A percentile compares a stretch with the other conserved stretches of the same genome.
phyloP scores from a whole-genome alignment of 2,888 invertebrate genomes.

The Oscheius sp. region DNA sequence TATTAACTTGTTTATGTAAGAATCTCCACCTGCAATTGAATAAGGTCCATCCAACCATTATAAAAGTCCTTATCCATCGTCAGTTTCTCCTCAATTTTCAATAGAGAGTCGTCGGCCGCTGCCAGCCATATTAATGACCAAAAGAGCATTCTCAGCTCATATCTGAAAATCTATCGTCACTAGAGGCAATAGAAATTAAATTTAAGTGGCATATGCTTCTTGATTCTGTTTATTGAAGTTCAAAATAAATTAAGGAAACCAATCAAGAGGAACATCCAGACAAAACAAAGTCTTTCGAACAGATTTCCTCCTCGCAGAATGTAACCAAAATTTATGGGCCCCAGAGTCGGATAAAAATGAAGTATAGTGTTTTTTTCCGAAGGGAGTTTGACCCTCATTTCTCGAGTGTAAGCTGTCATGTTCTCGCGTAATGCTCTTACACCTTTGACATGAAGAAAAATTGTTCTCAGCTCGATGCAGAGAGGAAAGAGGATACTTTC shows the following conservation, averaged over 20 bases:
- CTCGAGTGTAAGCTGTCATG: slow-evolving; percentile 1
- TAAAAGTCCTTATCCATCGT: slow-evolving; percentile 55
- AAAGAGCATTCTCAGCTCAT: slow-evolving; percentile 15
- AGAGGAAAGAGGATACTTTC: too few species aligned
- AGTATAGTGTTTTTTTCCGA: not conserved
- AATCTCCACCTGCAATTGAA: slow-evolving; percentile 46
- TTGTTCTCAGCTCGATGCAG: not conserved
- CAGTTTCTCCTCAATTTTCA: slow-evolving; percentile 51
- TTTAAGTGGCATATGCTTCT: too few species aligned
- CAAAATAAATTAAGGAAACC: too few species aligned
- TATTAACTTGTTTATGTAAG: not conserved
- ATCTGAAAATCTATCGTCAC: too few species aligned
- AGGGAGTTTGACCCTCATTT: not conserved
- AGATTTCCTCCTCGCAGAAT: not conserved
- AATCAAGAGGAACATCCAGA: not conserved
- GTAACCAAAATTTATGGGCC: not conserved
- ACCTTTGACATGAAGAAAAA: not conserved
- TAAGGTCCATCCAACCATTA: slow-evolving; percentile 54
- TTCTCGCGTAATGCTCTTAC: slow-evolving; percentile 1
- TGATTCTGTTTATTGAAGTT: too few species aligned
- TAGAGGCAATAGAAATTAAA: too few species aligned
- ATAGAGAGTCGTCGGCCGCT: slow-evolving; percentile 36
- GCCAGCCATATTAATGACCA: slow-evolving; percentile 20
- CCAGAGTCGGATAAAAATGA: not conserved
- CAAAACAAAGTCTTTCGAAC: not conserved